These are phyloP conservation scores for Caloenas nicobarica DNA, from an alignment of 2,113 vertebrate species.

Conservation along the genomic window DNA sequence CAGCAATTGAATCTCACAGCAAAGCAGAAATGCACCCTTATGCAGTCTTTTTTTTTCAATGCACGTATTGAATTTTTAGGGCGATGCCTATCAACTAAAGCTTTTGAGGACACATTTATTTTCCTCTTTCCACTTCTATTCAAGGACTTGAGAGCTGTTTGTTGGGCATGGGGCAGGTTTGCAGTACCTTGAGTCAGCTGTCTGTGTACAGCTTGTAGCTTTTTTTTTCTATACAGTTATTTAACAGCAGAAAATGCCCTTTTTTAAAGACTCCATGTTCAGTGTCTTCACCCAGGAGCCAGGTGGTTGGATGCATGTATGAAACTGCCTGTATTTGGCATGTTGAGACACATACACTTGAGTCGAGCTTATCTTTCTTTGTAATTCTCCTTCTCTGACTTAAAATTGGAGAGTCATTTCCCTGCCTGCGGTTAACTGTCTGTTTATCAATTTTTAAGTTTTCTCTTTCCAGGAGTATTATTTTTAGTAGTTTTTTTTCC, in stretches of 20 bases:
- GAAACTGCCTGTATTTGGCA: not conserved
- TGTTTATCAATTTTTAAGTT: not conserved
- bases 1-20: not conserved
- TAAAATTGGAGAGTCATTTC: not conserved
- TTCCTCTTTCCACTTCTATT: not conserved
- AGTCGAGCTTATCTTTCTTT: not conserved
- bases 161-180: rapidly evolving
- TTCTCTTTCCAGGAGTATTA: not conserved
- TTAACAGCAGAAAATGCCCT: not conserved
- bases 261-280: not conserved
- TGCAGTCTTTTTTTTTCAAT: not conserved
- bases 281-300: not conserved
- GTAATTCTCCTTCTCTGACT: not conserved
- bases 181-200: not conserved
- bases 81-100: not conserved
- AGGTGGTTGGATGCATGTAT: not conserved
- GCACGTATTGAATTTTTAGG: not conserved
- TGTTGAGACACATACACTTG: not conserved
- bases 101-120: not conserved
- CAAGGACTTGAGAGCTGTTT: not conserved
- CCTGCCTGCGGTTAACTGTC: not conserved
- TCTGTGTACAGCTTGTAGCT: not conserved
- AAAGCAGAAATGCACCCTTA: not conserved
- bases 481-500: not conserved
- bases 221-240: rapidly evolving